These are phyloP conservation scores for Dioctria linearis DNA, from an alignment of 2,888 invertebrate genomes.

Conservation along the genomic window DNA sequence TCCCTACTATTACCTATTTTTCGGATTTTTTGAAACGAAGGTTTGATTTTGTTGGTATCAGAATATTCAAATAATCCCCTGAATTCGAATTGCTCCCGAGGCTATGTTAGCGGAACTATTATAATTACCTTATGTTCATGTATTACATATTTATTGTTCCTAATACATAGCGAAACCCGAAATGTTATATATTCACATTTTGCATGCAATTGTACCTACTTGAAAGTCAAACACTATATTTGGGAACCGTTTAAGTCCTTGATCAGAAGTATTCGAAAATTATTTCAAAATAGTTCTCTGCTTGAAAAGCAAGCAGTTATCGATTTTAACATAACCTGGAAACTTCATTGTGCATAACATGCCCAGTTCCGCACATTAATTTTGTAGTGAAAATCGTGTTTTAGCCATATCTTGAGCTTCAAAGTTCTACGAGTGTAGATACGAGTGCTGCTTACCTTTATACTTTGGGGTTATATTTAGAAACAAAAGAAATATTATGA, in stretches of 20 bases:
- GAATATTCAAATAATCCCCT: too few species aligned
- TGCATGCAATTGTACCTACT: neutral
- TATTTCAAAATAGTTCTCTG: neutral
- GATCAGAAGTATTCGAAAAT: constrained; percentile 4
- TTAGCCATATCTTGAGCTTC: neutral
- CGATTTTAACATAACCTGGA: constrained; percentile 18
- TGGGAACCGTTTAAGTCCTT: neutral
- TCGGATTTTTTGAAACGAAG: too few species aligned
- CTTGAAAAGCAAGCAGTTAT: constrained; percentile 1
- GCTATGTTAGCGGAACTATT: too few species aligned
- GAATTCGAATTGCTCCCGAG: too few species aligned
- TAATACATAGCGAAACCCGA: too few species aligned
- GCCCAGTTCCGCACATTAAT: neutral
- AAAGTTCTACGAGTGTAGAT: neutral
- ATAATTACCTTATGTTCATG: too few species aligned
- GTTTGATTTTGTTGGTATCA: too few species aligned
- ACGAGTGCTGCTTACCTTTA: too few species aligned
- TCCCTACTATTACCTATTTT: too few species aligned
- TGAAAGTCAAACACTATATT: neutral
- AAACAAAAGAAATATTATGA: constrained; percentile 21
- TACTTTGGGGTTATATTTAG: neutral
- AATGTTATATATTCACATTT: too few species aligned
- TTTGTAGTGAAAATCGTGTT: neutral
- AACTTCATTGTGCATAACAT: constrained; percentile 12
- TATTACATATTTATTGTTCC: too few species aligned